Evolutionary conservation across 2,888 invertebrate species (phyloP).

Genomic region (Pristionchus mayeri): DNA sequence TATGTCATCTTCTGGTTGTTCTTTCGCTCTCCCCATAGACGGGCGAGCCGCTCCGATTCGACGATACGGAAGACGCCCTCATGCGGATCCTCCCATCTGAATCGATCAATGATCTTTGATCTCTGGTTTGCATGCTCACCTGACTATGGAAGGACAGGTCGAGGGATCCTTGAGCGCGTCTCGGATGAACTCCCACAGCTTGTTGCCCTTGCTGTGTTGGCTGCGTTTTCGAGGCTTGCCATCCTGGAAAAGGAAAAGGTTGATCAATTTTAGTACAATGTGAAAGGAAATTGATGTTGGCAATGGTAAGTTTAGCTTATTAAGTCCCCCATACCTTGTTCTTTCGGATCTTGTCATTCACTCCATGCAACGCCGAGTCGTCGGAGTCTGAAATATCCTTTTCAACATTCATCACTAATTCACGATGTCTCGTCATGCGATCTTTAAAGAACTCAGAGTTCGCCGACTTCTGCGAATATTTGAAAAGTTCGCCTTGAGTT

Average conservation of each 20-base stretch:
- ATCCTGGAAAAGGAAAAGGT: slow-evolving; percentile 53
- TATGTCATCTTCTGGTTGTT: slow-evolving; percentile 92
- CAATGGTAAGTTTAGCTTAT: neutral
- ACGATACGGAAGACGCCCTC: slow-evolving; percentile 90
- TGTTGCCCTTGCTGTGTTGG: slow-evolving; percentile 77
- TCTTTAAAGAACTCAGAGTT: too few relatives aligned
- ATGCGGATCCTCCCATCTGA: slow-evolving; percentile 88
- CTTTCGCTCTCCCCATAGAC: slow-evolving; percentile 89
- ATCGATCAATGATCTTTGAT: slow-evolving; percentile 47
- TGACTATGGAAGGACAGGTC: slow-evolving; percentile 86
- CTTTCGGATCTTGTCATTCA: slow-evolving; percentile 58
- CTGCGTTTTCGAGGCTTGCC: slow-evolving; percentile 75
- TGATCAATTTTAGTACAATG: neutral
- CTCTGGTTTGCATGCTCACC: slow-evolving; percentile 58
- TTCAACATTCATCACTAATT: neutral
- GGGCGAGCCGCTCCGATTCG: slow-evolving; percentile 88
- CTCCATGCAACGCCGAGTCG: slow-evolving; percentile 47
- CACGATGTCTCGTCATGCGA: neutral
- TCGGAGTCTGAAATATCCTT: slow-evolving; percentile 36
- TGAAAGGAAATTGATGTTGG: neutral
- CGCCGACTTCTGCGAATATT: too few relatives aligned
- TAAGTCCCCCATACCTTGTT: slow-evolving; percentile 62
- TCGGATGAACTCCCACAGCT: slow-evolving; percentile 88
- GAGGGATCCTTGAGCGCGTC: slow-evolving; percentile 85
- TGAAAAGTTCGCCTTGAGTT: too few relatives aligned